These are phyloP conservation scores for Tiaroga cobitis DNA, from an alignment of 2,797 vertebrate species.

Conservation along the genomic window DNA sequence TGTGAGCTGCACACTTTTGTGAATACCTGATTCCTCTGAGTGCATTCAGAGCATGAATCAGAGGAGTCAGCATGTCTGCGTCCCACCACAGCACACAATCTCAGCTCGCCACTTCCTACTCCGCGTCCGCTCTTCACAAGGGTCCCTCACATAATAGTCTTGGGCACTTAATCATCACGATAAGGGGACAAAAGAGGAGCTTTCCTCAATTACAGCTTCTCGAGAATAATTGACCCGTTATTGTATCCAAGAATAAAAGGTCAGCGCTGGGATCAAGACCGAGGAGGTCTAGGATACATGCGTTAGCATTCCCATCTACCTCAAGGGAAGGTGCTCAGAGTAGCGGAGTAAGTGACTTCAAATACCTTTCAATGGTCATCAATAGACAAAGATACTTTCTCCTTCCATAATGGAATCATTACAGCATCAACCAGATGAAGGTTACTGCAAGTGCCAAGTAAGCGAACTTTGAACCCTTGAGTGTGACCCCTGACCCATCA, in stretches of 20 bases:
- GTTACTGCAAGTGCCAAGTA: background rate
- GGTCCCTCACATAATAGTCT: constrained; percentile 55
- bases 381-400: background rate
- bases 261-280: background rate
- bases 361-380: background rate
- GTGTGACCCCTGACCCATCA: constrained; percentile 6
- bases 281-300: background rate
- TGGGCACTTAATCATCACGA: constrained; percentile 41
- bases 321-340: background rate
- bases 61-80: constrained; percentile 78
- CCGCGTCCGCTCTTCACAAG: constrained; percentile 69
- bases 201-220: constrained; percentile 65
- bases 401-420: background rate
- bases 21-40: constrained; percentile 59
- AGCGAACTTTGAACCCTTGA: background rate
- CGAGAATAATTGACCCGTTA: constrained; percentile 1
- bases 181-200: constrained; percentile 35
- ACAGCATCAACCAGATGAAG: background rate
- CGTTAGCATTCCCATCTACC: background rate
- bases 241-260: constrained; percentile 2
- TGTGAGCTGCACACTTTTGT: constrained; percentile 52
- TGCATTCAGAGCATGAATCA: constrained; percentile 74
- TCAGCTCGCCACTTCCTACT: constrained; percentile 6
- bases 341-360: background rate
- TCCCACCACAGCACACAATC: constrained; percentile 62